Conservation (phyloP, 2,113 vertebrate species). For the Candoia aspera region DNA sequence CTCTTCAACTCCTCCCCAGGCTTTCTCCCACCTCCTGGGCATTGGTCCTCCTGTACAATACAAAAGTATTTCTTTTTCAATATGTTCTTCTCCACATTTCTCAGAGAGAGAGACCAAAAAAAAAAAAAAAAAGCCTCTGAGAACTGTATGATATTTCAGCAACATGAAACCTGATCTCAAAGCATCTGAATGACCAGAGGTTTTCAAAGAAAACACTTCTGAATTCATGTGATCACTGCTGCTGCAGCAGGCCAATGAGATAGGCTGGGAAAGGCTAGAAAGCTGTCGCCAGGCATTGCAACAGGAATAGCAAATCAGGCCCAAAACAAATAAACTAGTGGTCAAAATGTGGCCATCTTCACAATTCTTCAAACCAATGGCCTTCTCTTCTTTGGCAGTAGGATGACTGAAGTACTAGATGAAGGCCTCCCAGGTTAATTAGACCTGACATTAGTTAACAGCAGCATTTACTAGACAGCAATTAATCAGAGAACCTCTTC, state of each 20-base stretch:
- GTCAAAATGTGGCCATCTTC: constrained; percentile 69
- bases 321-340: constrained; percentile 85
- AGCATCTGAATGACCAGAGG: constrained; percentile 88
- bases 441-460: constrained; percentile 83
- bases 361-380: constrained; percentile 69
- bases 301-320: constrained; percentile 84
- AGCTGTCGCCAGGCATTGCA: constrained; percentile 78
- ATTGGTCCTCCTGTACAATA: constrained; percentile 75
- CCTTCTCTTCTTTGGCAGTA: constrained; percentile 65
- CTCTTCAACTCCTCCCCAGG: constrained; percentile 69
- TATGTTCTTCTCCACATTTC: constrained; percentile 70
- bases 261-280: constrained; percentile 80
- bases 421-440: constrained; percentile 77
- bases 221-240: constrained; percentile 77
- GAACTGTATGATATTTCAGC: constrained; percentile 85
- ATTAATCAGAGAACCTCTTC: constrained; percentile 88
- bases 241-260: constrained; percentile 76
- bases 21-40: constrained; percentile 58
- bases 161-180: constrained; percentile 86
- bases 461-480: constrained; percentile 78
- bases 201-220: constrained; percentile 95
- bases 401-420: constrained; percentile 64
- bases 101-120: constrained; percentile 45
- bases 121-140: constrained; percentile 71
- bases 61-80: constrained; percentile 75